Evolutionary conservation across 1,140 invertebrate genomes (phyloP), one percentile per base, ranked within the genome.

Genomic region (Neoseiulus cucumeris): DNA sequence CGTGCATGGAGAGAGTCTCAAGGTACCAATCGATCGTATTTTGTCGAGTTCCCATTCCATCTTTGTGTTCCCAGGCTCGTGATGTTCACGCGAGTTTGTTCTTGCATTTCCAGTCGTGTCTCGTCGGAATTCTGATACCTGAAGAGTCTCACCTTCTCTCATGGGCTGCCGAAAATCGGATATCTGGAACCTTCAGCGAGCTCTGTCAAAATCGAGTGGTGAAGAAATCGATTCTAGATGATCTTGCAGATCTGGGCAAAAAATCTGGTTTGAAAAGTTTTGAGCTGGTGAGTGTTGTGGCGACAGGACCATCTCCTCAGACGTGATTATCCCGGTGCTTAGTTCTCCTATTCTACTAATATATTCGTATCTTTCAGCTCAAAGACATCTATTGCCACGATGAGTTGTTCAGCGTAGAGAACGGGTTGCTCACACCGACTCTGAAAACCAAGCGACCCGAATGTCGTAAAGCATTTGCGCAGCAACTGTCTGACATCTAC

Each of bases 401-500:
- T 4, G 89, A 95, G 77, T 85, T 85, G 59, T 98, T 98, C 79
- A 91, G 91, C 42, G 84, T 96, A 64, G 91, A 97, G 78, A 98
- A 98, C 77, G 91, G 89, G 67, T 82, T 98, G n/a, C 78, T 98
- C 29, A 98, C 95, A 42, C 94, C 95, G 39, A 97, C 93, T 44
- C 80, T 98, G 74, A 98, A 98, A 78, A 84, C 87, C 67, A 96
- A 95, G 79, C 68, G 69, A 18, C 69, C 67, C 9, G 69, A 92
- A 75, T 81, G 94, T 65, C 87, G 85, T 74, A 87, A 83, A 64
- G 88, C 89, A 72, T 94, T 92, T 77, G 89, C 89, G 72, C 85
- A 87, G 12, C 87, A 91, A 74, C 80, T 93, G 70, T 87, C 90
- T 73, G 87, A 91, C 75, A 87, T 95, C 82, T 95, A 93, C 78